Base-by-base conservation (phyloP, 2,888 invertebrate genomes). In the Eretmocerus hayati region DNA sequence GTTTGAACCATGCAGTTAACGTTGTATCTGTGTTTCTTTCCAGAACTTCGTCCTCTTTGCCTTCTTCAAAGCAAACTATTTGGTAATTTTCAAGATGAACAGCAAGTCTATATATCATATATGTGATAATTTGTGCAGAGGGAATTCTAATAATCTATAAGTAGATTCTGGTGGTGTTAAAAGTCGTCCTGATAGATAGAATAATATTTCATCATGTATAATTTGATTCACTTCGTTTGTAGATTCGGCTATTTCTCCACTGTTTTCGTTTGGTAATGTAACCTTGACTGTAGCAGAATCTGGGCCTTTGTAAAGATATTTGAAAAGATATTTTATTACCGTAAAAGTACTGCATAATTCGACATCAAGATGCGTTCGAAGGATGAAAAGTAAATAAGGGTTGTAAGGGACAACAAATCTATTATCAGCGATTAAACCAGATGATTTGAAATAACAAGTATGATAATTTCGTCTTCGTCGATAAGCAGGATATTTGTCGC, bases 1-100 rank as follows among this genome's bases (percentile, higher is more conserved):
- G 42, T 33, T 42, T 21, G 16, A 51, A 51, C 48, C 45, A 54
- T 13, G 49, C 46, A 1, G 40, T 50, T 13, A 50, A 38, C 5
- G 47, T 42, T 26, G 53, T 51, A 33, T 50, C 23, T 37, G 42
- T 31, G 42, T 48, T 48, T 11, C 37, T 23, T 15, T 36, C 36
- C 11, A 48, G 20, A 22, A 20, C 26, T 48, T 45, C 37, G 32
- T 40, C 13, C 44, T 46, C 38, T 11, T 3, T 8, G 15, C 21
- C 19, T 32, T 46, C 31, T 31, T 39, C n/a, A 18, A 42, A 42
- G 19, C 19, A 32, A 6, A 42, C 33, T 20, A 32, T 18, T 32
- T 42, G 31, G n/a, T n/a, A n/a, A n/a, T n/a, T n/a, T n/a, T n/a
- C n/a, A n/a, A n/a, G n/a, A n/a, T n/a, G n/a, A n/a, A n/a, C n/a